Conservation (phyloP, 2,797 vertebrate genomes). For the Tapirus indicus region DNA sequence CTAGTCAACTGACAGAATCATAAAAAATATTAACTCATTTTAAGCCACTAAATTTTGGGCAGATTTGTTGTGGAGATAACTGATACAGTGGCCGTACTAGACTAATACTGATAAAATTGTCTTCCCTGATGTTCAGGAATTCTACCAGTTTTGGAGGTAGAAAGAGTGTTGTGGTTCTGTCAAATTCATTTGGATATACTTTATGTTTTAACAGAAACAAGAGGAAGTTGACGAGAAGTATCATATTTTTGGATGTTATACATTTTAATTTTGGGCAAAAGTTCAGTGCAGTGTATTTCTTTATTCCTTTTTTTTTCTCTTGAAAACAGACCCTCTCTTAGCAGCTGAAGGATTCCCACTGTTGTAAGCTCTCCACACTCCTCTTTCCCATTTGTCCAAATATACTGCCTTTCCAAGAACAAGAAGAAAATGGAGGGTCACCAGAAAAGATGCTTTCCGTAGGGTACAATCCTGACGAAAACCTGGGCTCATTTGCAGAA, state of each 20-base stretch:
- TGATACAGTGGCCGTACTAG: neutral
- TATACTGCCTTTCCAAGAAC: neutral
- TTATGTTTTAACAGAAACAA: neutral
- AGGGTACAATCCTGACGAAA: neutral
- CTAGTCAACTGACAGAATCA: neutral
- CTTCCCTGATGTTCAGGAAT: neutral
- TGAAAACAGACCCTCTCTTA: conserved; percentile 20
- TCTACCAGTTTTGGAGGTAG: neutral
- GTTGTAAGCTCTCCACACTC: neutral
- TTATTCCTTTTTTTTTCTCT: neutral
- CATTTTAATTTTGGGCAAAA: conserved; percentile 74
- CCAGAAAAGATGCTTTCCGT: neutral
- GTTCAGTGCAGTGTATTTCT: conserved; percentile 56
- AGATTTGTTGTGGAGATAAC: neutral
- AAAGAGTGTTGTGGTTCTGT: neutral
- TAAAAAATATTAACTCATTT: neutral
- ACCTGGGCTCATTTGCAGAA: neutral
- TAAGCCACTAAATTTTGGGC: neutral
- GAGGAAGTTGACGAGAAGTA: neutral
- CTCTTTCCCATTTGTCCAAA: neutral
- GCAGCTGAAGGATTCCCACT: conserved; percentile 1
- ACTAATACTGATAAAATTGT: neutral
- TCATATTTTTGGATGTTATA: conserved; percentile 74
- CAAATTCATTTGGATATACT: neutral
- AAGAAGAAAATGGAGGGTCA: neutral